phyloP scores from a whole-genome alignment of 2,888 invertebrate genomes.

The Zaprionus bogoriensis region DNA sequence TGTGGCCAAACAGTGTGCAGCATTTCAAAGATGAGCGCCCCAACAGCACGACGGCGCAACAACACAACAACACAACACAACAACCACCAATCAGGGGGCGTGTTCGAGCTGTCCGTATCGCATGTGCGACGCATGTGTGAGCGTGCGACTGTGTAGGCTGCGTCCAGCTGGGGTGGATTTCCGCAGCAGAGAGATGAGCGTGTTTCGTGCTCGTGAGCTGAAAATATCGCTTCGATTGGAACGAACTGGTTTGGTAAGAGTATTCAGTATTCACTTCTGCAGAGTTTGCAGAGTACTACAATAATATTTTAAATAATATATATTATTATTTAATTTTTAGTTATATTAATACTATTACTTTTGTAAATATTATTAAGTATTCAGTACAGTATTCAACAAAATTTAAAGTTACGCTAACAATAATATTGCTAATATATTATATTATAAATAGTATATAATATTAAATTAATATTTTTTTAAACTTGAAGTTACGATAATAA shows the following conservation, averaged over 20 bases:
- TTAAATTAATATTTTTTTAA: no score
- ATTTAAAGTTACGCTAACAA: no score
- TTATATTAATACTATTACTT: no score
- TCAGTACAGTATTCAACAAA: no score
- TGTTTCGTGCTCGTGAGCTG: slow-evolving; percentile 28
- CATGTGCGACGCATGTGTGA: slow-evolving; percentile 4
- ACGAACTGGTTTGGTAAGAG: no score
- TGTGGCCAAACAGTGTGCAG: slow-evolving; percentile 70
- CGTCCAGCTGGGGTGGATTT: slow-evolving; percentile 34
- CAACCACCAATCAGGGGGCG: slow-evolving; percentile 38
- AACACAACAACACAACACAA: no score
- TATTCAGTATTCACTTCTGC: no score
- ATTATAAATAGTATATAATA: no score
- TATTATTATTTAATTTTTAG: not conserved
- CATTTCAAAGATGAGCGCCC: slow-evolving; percentile 51
- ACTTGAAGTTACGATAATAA: no score
- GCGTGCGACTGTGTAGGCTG: slow-evolving; percentile 9
- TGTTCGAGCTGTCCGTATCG: slow-evolving; percentile 21
- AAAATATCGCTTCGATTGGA: not conserved
- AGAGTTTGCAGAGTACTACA: not conserved
- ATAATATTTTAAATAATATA: not conserved
- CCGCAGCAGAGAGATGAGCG: slow-evolving; percentile 26
- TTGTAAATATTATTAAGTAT: no score
- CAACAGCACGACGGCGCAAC: no score
- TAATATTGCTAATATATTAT: no score